phyloP scores from a whole-genome alignment of 1,140 invertebrate species.

The Pseudoatta argentina region DNA sequence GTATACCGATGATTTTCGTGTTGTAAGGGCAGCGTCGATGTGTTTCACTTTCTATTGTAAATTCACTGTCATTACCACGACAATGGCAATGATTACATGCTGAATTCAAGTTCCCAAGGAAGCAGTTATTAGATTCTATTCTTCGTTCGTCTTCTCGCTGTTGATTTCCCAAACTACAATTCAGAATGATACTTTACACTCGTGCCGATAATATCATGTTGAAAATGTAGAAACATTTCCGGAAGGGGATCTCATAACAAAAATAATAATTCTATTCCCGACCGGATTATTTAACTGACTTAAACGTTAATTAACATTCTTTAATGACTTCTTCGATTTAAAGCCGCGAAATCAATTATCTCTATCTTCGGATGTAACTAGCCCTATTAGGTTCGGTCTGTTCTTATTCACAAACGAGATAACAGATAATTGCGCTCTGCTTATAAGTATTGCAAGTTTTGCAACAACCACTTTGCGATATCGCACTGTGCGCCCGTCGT shows the following conservation, averaged over 20 bases:
- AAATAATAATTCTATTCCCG: slow-evolving; percentile 13
- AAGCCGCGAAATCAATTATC: slow-evolving; percentile 16
- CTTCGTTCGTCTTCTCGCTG: neutral
- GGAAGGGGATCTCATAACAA: neutral
- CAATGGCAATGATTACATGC: slow-evolving; percentile 34
- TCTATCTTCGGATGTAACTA: slow-evolving; percentile 6
- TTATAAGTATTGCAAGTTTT: slow-evolving; percentile 5
- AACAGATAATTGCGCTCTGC: slow-evolving; percentile 21
- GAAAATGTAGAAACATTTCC: neutral
- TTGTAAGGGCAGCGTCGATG: neutral
- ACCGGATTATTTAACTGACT: neutral
- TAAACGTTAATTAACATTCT: slow-evolving; percentile 30
- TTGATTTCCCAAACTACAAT: neutral
- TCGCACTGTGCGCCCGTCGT: neutral
- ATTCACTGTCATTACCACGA: slow-evolving; percentile 23
- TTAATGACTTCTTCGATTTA: slow-evolving; percentile 18
- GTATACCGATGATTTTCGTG: neutral
- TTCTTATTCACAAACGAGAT: slow-evolving; percentile 32
- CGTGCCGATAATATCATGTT: neutral
- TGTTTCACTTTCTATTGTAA: slow-evolving; percentile 10
- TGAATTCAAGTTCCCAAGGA: slow-evolving; percentile 63
- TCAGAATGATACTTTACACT: neutral
- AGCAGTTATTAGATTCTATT: neutral
- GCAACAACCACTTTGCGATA: slow-evolving; percentile 5
- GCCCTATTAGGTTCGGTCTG: slow-evolving; percentile 14